phyloP scores from a whole-genome alignment of 2,113 vertebrate genomes.

The Forbesichthys agassizii region DNA sequence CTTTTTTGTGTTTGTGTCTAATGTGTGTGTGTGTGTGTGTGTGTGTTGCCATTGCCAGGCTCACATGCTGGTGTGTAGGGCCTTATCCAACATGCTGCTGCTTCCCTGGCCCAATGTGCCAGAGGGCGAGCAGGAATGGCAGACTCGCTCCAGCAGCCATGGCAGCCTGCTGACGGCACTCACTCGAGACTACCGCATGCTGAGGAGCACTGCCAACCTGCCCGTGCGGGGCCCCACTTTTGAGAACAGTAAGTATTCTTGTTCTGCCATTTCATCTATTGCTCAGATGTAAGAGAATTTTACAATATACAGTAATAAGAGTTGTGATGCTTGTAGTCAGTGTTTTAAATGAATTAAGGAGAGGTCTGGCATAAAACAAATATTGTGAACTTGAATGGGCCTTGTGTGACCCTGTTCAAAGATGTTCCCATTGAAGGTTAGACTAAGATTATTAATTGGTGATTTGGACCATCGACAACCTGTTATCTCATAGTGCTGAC shows the following conservation, averaged over 20 bases:
- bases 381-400: no score
- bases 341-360: no score
- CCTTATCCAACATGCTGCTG: constrained; percentile 90
- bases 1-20: not conserved
- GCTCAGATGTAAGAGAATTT: no score
- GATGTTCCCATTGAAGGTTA: no score
- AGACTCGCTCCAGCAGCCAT: constrained; percentile 88
- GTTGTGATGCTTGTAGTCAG: no score
- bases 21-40: not conserved
- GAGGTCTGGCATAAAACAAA: no score
- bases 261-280: not conserved
- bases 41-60: constrained; percentile 72
- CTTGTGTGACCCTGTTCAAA: no score
- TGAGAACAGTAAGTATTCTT: constrained; percentile 82
- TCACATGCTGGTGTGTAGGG: constrained; percentile 91
- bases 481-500: not conserved
- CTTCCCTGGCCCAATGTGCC: constrained; percentile 93
- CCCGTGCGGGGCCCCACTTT: constrained; percentile 82
- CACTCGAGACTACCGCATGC: constrained; percentile 85
- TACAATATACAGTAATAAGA: no score
- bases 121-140: constrained; percentile 95
- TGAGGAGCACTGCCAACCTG: constrained; percentile 79
- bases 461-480: no score
- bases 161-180: constrained; percentile 87
- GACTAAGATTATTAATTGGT: no score